A percentile compares a stretch with the other conserved stretches of the same genome.
phyloP scores from a whole-genome alignment of 1,140 invertebrate species.

The Lethrus apterus region DNA sequence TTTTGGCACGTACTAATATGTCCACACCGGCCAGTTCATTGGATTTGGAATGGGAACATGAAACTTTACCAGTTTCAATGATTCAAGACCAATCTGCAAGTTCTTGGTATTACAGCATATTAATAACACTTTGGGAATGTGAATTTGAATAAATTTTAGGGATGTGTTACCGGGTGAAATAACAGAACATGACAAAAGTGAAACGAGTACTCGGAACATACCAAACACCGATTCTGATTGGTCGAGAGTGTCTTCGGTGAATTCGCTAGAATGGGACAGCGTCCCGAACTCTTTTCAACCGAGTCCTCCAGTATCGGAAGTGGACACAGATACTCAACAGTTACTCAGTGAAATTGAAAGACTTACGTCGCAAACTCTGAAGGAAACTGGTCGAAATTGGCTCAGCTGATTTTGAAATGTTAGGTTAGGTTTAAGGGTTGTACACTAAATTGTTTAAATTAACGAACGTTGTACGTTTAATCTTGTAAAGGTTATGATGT shows the following conservation, averaged over 20 bases:
- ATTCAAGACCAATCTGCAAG: conserved; percentile 34
- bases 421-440: too few relatives aligned
- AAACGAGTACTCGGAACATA: conserved; percentile 5
- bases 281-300: conserved; percentile 40
- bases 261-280: conserved; percentile 51
- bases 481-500: background rate
- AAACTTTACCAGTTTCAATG: conserved; percentile 38
- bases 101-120: conserved; percentile 29
- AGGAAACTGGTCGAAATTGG: conserved; percentile 43
- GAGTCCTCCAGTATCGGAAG: conserved; percentile 36
- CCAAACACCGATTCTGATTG: conserved; percentile 39
- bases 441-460: background rate
- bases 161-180: conserved; percentile 19
- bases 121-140: background rate
- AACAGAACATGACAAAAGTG: conserved; percentile 9
- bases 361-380: conserved; percentile 45
- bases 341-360: conserved; percentile 48
- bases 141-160: conserved; percentile 13
- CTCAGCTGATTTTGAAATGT: conserved; percentile 34
- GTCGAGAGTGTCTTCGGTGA: conserved; percentile 47
- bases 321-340: conserved; percentile 47
- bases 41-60: conserved; percentile 55
- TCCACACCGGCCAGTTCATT: conserved; percentile 50
- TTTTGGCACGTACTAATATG: conserved; percentile 40
- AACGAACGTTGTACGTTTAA: background rate